A percentile compares a stretch with the other conserved stretches of the same genome.
Conservation (phyloP, 2,113 vertebrate genomes). For the Tursiops truncatus region DNA sequence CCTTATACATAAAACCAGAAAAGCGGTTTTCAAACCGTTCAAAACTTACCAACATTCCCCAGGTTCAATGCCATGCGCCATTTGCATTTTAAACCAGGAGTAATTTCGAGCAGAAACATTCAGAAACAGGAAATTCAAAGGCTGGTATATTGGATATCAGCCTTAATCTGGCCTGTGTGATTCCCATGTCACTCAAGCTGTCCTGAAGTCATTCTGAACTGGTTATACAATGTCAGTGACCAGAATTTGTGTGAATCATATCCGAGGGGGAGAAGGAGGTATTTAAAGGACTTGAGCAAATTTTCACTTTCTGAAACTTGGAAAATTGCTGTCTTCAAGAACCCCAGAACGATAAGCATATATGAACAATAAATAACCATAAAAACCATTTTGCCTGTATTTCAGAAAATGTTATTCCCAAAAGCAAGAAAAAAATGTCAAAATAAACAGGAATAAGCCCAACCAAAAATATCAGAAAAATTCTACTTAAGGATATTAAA, state of each 20-base stretch:
- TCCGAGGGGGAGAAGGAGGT: not conserved
- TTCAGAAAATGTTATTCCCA: not conserved
- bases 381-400: not conserved
- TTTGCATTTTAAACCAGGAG: not conserved
- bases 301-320: not conserved
- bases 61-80: conserved; percentile 33
- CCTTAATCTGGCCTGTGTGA: conserved; percentile 74
- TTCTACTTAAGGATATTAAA: not conserved
- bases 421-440: not conserved
- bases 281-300: not conserved
- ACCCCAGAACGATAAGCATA: not conserved
- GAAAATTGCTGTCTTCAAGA: conserved; percentile 14
- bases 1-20: conserved; percentile 83
- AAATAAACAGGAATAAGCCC: not conserved
- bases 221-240: not conserved
- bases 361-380: not conserved
- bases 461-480: conserved; percentile 20
- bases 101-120: conserved; percentile 7
- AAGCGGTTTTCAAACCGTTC: conserved; percentile 79
- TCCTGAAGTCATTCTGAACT: conserved; percentile 74
- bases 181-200: conserved; percentile 73
- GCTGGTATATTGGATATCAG: conserved; percentile 30
- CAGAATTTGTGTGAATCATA: not conserved
- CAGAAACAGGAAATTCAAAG: not conserved
- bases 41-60: conserved; percentile 77